Conservation (phyloP, 2,888 invertebrate species). For the Aphidoletes aphidimyza region DNA sequence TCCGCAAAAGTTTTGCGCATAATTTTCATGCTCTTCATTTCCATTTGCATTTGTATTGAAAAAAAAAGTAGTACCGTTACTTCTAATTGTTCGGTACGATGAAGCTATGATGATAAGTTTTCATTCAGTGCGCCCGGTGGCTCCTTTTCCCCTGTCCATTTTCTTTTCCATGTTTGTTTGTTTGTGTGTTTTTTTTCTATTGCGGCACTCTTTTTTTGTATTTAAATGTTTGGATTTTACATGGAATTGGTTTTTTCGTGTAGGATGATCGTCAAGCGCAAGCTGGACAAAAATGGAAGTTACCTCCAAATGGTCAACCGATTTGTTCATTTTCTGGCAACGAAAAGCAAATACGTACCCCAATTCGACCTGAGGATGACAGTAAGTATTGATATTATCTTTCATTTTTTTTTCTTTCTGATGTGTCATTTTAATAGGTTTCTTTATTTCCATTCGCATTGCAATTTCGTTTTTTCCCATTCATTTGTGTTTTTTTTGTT, state of each 20-base stretch:
- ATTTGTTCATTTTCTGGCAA: conserved; percentile 74
- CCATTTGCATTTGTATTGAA: conserved; percentile 10
- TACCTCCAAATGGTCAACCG: conserved; percentile 76
- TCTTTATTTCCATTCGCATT: too few species aligned
- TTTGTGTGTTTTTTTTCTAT: too few species aligned
- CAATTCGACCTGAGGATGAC: conserved; percentile 75
- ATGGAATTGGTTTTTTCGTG: not conserved
- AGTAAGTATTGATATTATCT: conserved; percentile 68
- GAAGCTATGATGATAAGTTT: conserved; percentile 5
- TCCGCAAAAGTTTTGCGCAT: not conserved
- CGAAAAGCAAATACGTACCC: conserved; percentile 68
- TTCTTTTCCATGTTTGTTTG: not conserved
- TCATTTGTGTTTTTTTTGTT: not conserved
- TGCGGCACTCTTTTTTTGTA: too few species aligned
- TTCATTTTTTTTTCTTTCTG: not conserved
- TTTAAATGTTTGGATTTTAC: too few species aligned
- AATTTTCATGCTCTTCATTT: not conserved
- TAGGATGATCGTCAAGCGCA: conserved; percentile 69
- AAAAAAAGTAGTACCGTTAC: not conserved
- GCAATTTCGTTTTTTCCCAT: not conserved
- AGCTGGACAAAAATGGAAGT: conserved; percentile 76
- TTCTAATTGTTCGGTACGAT: not conserved
- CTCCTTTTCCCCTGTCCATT: not conserved
- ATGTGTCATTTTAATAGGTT: too few species aligned
- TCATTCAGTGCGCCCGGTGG: not conserved